Evolutionary conservation across 2,888 invertebrate species (phyloP).

Genomic region (Phengaris arion): DNA sequence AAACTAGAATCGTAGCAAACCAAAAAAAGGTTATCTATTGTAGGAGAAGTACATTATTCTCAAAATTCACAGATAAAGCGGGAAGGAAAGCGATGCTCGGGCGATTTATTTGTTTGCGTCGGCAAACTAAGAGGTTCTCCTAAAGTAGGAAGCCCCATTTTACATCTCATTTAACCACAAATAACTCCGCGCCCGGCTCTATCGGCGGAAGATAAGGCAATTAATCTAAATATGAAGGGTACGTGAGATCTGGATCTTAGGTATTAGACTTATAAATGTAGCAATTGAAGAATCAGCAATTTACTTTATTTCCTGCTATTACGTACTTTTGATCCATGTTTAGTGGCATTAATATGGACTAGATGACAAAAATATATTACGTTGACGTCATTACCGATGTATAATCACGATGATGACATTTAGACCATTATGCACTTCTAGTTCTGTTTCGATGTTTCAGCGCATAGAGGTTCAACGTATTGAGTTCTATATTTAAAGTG

Average conservation of each 20-base stretch:
- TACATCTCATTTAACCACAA: conserved; percentile 59
- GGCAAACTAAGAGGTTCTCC: conserved; percentile 53
- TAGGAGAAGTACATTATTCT: conserved; percentile 32
- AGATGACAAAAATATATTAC: too few species aligned
- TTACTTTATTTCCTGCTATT: neutral
- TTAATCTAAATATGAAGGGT: conserved; percentile 30
- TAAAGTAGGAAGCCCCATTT: conserved; percentile 58
- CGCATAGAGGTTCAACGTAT: too few species aligned
- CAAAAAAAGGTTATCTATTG: conserved; percentile 29
- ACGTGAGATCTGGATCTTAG: conserved; percentile 33
- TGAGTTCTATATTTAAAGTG: too few species aligned
- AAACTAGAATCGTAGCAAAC: neutral
- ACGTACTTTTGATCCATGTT: neutral
- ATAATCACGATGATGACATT: too few species aligned
- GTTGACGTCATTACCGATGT: too few species aligned
- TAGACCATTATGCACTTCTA: too few species aligned
- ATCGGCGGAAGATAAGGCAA: conserved; percentile 26
- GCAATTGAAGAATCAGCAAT: neutral
- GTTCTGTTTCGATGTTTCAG: too few species aligned
- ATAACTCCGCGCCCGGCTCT: conserved; percentile 37
- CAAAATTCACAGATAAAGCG: conserved; percentile 36
- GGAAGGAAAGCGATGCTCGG: conserved; percentile 45
- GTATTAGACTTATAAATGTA: conserved; percentile 1
- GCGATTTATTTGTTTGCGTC: conserved; percentile 59
- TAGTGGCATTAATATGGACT: neutral